Base-by-base conservation (phyloP, 1,140 invertebrate species). In the Drosophila parabipectinata region DNA sequence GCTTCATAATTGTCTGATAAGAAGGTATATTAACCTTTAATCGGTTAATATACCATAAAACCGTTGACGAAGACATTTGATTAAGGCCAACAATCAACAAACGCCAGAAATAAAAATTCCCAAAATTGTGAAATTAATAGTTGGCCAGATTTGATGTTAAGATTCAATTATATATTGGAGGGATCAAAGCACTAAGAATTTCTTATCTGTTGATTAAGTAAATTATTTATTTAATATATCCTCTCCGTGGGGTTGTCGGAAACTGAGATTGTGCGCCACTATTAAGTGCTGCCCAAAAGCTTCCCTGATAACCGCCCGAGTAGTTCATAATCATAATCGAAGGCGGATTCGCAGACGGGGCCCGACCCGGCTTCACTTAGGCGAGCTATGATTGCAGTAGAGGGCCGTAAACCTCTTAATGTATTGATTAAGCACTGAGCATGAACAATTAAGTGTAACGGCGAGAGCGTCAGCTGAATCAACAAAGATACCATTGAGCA, bases 381-480 rank as follows among this genome's bases (percentile, higher is more conserved):
- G 37, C 48, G n/a, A 51, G 45, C 37, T 39, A 26, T n/a, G 24
- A 72, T 34, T 57, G 45, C 67, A 57, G 6, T 45, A 28, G 44
- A 30, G 45, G 39, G n/a, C 41, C 7, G 39, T 64, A 53, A 53
- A 24, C 24, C 18, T 37, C 44, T 57, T 32, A 10, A 56, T 12
- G n/a, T 64, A 48, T 57, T 37, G 44, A 56, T 57, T 37, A 39
- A 21, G 14, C 41, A 30, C 7, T 30, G 10, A 30, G 37, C 24
- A 8, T 39, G 3, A 4, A 37, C 14, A 18, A 32, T 39, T 44
- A 41, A 39, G 28, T 15, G 15, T 14, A 37, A 56, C 15, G 41
- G 9, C 48, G n/a, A 48, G 24, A 68, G n/a, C 7, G 8, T 45
- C 64, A 69, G 44, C 64, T 69, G 67, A 69, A 57, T 68, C 64